These are phyloP conservation scores for Thelaira solivaga DNA, from an alignment of 2,888 invertebrate species.

Conservation along the genomic window DNA sequence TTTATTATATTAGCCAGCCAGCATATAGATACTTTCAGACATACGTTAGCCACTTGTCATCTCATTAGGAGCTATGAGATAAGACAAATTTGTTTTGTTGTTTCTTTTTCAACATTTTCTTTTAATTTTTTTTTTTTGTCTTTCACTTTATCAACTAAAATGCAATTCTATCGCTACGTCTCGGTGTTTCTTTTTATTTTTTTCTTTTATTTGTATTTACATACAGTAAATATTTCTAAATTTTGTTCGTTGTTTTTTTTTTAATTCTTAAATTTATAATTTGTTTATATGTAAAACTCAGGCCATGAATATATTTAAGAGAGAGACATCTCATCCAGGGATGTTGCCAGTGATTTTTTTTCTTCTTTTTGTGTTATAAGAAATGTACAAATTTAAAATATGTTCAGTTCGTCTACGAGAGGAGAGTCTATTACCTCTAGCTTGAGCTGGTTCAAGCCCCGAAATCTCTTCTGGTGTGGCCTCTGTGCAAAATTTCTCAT, in stretches of 20 bases:
- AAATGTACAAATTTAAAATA: too few relatives aligned
- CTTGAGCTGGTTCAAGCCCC: too few relatives aligned
- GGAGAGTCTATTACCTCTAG: too few relatives aligned
- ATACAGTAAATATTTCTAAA: background rate
- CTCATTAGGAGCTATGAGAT: slow-evolving; percentile 75
- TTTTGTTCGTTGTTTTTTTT: background rate
- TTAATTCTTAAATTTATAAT: slow-evolving; percentile 4
- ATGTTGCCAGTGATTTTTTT: too few relatives aligned
- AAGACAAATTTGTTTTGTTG: slow-evolving; percentile 75
- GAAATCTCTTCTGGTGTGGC: too few relatives aligned
- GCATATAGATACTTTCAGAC: slow-evolving; percentile 20
- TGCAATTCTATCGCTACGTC: slow-evolving; percentile 31
- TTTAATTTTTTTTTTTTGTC: slow-evolving; percentile 66
- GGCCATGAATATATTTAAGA: too few relatives aligned
- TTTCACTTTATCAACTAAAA: slow-evolving; percentile 66
- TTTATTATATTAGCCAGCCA: background rate
- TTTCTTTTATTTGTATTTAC: slow-evolving; percentile 1
- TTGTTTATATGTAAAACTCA: slow-evolving; percentile 11
- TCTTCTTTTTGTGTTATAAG: too few relatives aligned
- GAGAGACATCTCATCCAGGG: too few relatives aligned
- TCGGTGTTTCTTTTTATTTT: slow-evolving; percentile 7
- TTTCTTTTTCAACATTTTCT: slow-evolving; percentile 57
- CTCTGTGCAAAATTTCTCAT: too few relatives aligned
- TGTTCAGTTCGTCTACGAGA: too few relatives aligned
- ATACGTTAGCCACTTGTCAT: slow-evolving; percentile 73